phyloP scores from a whole-genome alignment of 2,797 vertebrate species.

The Lepus oiostolus region DNA sequence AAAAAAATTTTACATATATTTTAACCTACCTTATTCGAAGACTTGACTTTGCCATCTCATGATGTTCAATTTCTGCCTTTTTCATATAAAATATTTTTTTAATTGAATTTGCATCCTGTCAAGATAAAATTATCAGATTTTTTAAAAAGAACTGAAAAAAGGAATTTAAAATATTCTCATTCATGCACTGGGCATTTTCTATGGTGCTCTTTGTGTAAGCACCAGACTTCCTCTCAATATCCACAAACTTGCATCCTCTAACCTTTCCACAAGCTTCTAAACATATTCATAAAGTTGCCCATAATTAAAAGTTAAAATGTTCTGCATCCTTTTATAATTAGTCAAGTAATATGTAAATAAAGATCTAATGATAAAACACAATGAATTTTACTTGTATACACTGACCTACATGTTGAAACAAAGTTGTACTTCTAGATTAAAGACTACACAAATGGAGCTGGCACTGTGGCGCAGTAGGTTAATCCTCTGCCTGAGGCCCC shows the following conservation, averaged over 20 bases:
- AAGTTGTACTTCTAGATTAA: constrained; percentile 39
- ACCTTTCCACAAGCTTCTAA: constrained; percentile 21
- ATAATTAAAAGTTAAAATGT: constrained; percentile 36
- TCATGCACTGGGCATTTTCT: not conserved
- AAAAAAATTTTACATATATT: constrained; percentile 45
- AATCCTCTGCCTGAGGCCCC: no score
- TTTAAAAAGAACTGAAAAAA: constrained; percentile 60
- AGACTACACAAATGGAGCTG: constrained; percentile 10
- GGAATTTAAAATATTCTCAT: not conserved
- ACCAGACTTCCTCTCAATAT: not conserved
- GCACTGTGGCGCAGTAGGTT: no score
- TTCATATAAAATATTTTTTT: constrained; percentile 98
- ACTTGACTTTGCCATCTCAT: constrained; percentile 96
- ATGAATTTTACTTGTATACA: constrained; percentile 40
- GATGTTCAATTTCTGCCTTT: constrained; percentile 97
- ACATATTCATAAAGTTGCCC: not conserved
- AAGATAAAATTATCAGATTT: constrained; percentile 78
- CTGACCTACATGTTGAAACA: constrained; percentile 54
- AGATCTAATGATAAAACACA: constrained; percentile 50
- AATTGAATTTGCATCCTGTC: constrained; percentile 98
- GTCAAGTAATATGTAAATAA: constrained; percentile 27
- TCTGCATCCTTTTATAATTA: constrained; percentile 35
- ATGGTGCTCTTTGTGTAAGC: not conserved
- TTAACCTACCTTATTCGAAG: constrained; percentile 95
- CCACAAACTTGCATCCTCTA: constrained; percentile 31